These are phyloP conservation scores for Gnathonemus echidnorhynchus DNA, from an alignment of 2,113 vertebrate species.

Conservation along the genomic window DNA sequence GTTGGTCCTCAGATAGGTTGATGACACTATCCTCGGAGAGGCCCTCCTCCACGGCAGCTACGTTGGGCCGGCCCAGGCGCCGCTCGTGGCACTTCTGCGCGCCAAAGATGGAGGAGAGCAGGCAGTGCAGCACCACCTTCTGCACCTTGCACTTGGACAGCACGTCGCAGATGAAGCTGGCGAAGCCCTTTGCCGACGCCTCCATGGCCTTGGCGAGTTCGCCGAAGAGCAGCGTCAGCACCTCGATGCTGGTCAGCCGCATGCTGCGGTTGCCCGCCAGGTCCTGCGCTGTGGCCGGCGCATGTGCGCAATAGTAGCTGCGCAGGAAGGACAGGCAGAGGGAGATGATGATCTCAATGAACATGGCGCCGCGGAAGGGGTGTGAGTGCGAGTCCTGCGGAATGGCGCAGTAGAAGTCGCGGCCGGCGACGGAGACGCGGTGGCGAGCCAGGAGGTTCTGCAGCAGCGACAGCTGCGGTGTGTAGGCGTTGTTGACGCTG, in stretches of 20 bases:
- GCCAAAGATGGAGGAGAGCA: constrained; percentile 92
- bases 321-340: constrained; percentile 90
- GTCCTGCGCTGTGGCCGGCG: constrained; percentile 79
- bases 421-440: constrained; percentile 95
- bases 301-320: constrained; percentile 89
- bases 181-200: constrained; percentile 90
- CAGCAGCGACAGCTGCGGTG: constrained; percentile 88
- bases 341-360: constrained; percentile 94
- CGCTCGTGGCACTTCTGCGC: constrained; percentile 94
- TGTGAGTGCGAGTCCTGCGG: constrained; percentile 87
- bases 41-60: constrained; percentile 82
- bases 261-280: constrained; percentile 92
- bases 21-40: constrained; percentile 93
- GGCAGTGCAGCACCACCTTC: constrained; percentile 90
- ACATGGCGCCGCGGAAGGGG: constrained; percentile 95
- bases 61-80: constrained; percentile 68
- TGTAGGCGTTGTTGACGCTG: constrained; percentile 92
- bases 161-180: constrained; percentile 94
- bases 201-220: constrained; percentile 90
- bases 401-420: constrained; percentile 96
- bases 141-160: constrained; percentile 97
- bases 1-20: constrained; percentile 92
- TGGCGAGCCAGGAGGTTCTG: constrained; percentile 93
- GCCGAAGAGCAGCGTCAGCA: constrained; percentile 85
- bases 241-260: constrained; percentile 96